Percentiles rank a stretch among this genome's conserved stretches.
These are phyloP conservation scores for Porites lutea DNA, from an alignment of 64 coral and sea anemone species.

Conservation along the genomic window DNA sequence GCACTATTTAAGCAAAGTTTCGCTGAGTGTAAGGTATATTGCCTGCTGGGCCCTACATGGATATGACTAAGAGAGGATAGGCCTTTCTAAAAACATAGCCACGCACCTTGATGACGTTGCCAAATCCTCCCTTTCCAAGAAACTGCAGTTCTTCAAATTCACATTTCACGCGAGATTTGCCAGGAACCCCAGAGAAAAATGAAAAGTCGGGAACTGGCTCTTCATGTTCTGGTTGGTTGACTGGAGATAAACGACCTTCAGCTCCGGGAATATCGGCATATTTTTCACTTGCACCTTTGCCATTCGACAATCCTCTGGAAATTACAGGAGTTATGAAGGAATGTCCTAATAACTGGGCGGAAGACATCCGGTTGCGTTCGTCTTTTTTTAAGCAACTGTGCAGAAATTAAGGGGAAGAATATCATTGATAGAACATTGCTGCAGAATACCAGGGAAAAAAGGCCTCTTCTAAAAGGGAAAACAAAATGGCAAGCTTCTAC, in stretches of 20 bases:
- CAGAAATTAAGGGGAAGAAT: not conserved
- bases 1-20: no score
- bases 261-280: not conserved
- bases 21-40: no score
- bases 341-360: slow-evolving; percentile 78
- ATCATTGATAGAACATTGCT: no score
- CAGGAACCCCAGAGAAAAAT: slow-evolving; percentile 81
- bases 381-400: slow-evolving; percentile 73
- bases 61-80: no score
- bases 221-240: slow-evolving; percentile 48
- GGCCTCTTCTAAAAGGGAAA: not conserved
- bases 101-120: slow-evolving; percentile 95
- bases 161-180: slow-evolving; percentile 88
- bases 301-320: not conserved
- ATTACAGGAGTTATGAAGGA: slow-evolving; percentile 70
- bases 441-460: no score
- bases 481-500: no score
- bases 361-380: slow-evolving; percentile 78
- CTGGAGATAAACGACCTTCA: not conserved
- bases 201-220: slow-evolving; percentile 84
- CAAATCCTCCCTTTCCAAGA: slow-evolving; percentile 98
- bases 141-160: slow-evolving; percentile 95
- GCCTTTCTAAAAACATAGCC: not conserved
- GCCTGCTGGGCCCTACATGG: no score
- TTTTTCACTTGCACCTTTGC: not conserved